Conservation (phyloP, 1,140 invertebrate species). For the Euglossa dilemma region DNA sequence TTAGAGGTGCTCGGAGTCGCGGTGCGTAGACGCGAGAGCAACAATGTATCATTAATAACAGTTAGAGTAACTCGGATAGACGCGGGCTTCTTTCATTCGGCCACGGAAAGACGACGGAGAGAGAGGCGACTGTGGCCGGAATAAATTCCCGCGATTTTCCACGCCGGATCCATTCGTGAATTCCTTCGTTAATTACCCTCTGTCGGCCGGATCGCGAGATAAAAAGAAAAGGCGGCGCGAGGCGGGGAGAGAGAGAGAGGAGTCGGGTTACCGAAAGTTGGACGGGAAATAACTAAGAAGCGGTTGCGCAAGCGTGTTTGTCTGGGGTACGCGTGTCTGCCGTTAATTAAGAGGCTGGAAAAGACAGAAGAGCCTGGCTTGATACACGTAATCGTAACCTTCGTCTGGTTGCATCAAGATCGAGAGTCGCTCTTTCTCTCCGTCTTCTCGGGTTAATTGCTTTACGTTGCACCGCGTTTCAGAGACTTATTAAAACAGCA, state of each 20-base stretch:
- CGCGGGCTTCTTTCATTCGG: neutral
- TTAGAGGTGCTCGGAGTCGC: conserved; percentile 15
- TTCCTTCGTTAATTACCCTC: conserved; percentile 17
- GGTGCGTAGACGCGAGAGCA: conserved; percentile 20
- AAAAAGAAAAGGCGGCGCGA: neutral
- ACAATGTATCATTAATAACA: conserved; percentile 45
- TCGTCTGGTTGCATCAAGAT: conserved; percentile 56
- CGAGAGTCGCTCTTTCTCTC: conserved; percentile 22
- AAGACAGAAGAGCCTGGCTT: conserved; percentile 45
- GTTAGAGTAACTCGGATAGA: conserved; percentile 6
- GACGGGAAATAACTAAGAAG: too few relatives aligned
- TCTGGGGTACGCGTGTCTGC: conserved; percentile 27
- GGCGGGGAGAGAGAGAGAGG: too few relatives aligned
- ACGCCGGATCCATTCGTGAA: conserved; percentile 6
- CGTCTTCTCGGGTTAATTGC: conserved; percentile 62
- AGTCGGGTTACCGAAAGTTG: conserved; percentile 13
- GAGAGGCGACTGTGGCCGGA: too few relatives aligned
- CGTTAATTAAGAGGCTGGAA: conserved; percentile 53
- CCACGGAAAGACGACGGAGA: neutral
- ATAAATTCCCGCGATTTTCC: conserved; percentile 1
- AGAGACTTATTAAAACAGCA: conserved; percentile 69
- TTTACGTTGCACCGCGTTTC: conserved; percentile 56
- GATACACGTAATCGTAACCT: conserved; percentile 67
- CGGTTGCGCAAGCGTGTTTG: conserved; percentile 30
- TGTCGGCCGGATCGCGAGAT: neutral